phyloP scores from a whole-genome alignment of 2,797 vertebrate genomes.

The Geotria australis region DNA sequence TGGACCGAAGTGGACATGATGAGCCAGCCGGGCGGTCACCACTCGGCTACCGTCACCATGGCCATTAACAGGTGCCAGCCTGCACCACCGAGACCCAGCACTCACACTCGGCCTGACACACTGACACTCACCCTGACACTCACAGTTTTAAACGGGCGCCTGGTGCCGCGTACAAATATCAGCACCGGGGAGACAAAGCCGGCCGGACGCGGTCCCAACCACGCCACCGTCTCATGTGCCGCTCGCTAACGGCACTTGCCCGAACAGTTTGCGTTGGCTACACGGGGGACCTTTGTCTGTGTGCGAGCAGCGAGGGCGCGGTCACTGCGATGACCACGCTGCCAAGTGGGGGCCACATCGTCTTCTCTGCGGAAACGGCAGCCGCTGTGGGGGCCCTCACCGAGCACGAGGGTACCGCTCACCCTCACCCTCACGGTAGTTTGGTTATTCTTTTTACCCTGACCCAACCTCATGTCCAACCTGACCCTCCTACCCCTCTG shows the following conservation, averaged over 20 bases:
- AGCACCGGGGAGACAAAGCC: no score
- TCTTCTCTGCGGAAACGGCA: constrained; percentile 71
- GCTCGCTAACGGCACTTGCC: no score
- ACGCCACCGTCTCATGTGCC: no score
- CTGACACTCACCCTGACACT: background rate
- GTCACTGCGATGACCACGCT: constrained; percentile 88
- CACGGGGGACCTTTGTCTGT: background rate
- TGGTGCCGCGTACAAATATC: no score
- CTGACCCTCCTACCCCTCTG: no score
- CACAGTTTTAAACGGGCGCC: no score
- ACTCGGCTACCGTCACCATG: constrained; percentile 85
- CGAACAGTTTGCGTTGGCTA: no score
- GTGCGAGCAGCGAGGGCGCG: constrained; percentile 48
- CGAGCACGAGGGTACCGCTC: constrained; percentile 3
- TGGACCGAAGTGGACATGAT: constrained; percentile 40
- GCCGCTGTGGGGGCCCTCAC: constrained; percentile 80
- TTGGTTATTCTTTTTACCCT: no score
- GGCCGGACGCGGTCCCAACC: no score
- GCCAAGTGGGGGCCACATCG: constrained; percentile 82
- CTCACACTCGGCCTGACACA: background rate
- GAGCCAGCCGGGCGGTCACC: constrained; percentile 81
- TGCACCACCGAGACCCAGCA: background rate
- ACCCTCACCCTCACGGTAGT: no score
- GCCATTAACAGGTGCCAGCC: constrained; percentile 63
- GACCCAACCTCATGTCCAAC: no score